Evolutionary conservation across 2,113 vertebrate species (phyloP).

Genomic region (Kryptolebias marmoratus): DNA sequence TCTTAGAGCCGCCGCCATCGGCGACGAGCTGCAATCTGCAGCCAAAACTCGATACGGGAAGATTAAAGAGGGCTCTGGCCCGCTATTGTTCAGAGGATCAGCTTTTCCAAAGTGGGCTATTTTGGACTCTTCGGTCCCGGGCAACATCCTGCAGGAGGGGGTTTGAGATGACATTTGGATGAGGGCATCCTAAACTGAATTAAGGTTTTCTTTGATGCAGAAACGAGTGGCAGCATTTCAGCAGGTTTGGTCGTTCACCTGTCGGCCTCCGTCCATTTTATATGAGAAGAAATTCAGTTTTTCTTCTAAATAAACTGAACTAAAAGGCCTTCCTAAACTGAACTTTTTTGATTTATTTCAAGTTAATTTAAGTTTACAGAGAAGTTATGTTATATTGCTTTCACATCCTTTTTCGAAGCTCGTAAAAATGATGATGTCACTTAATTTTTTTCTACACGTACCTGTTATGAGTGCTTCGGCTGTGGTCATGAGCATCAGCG

Average conservation of each 20-base stretch:
- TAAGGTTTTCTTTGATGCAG: constrained; percentile 8
- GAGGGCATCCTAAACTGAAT: constrained; percentile 8
- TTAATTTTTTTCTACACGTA: constrained; percentile 51
- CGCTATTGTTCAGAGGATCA: constrained; percentile 64
- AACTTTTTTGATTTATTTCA: too few species aligned
- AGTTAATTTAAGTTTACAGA: constrained; percentile 5
- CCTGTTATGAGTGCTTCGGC: constrained; percentile 92
- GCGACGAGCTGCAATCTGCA: constrained; percentile 34
- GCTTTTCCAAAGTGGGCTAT: constrained; percentile 63
- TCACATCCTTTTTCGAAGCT: not conserved
- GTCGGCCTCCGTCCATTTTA: constrained; percentile 30
- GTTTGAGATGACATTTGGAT: constrained; percentile 25
- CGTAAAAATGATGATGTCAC: not conserved
- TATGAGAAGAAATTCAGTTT: constrained; percentile 25
- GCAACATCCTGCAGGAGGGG: constrained; percentile 23
- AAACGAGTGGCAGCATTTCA: constrained; percentile 31
- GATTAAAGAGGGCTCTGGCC: constrained; percentile 41
- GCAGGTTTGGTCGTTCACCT: constrained; percentile 35
- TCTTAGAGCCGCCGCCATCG: constrained; percentile 29
- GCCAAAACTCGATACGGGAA: constrained; percentile 47
- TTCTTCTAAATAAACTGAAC: too few species aligned
- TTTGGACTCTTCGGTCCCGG: constrained; percentile 52
- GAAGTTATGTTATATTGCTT: not conserved
- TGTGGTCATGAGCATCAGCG: constrained; percentile 93
- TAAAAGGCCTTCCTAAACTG: too few species aligned